Base-by-base conservation (phyloP, 2,113 vertebrate genomes). In the Fulmarus glacialis region DNA sequence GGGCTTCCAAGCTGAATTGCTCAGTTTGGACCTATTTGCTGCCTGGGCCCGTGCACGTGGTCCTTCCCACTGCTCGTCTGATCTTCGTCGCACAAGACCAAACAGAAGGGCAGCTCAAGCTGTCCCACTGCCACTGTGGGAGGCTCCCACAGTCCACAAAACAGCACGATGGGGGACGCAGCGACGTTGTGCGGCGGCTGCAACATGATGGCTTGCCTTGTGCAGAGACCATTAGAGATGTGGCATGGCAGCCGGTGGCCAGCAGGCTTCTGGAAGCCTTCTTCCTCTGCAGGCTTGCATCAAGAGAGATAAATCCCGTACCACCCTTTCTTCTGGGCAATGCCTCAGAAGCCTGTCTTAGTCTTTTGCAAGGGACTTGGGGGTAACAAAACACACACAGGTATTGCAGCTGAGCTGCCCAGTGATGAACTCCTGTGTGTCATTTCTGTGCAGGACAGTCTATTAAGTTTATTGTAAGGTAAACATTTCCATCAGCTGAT, bases 221-320 rank as follows among this genome's bases (percentile, higher is more conserved):
- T 8, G 8, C 26, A 47, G 58, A 83, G 42, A 8, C 53, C 27
- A 32, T 64, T 48, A 72, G 70, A 60, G 40, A 60, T 4, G 7
- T 1, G 3, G 13, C 29, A 18, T 2, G 23, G n/a, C 8, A 58
- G 23, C 12, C 1, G 4, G 36, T 13, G 30, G 23, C 6, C 5
- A 2, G 12, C 40, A 68, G 50, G 32, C 23, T 73, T 50, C 55
- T 48, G 29, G 21, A 78, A 92, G 21, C 12, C 1, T 5, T 62
- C 38, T 45, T 78, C 32, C 12, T 78, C 63, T 60, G n/a, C 43
- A 26, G 11, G 36, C 12, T 47, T 84, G 11, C 68, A 66, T 59
- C 42, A 43, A 55, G 23, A 3, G 2, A 84, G 43, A 47, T 5
- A 45, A 77, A 47, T 43, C 8, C 36, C 34, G 10, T 48, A 24